Evolutionary conservation across 2,113 vertebrate genomes (phyloP).

Genomic region (Phyllostomus discolor): DNA sequence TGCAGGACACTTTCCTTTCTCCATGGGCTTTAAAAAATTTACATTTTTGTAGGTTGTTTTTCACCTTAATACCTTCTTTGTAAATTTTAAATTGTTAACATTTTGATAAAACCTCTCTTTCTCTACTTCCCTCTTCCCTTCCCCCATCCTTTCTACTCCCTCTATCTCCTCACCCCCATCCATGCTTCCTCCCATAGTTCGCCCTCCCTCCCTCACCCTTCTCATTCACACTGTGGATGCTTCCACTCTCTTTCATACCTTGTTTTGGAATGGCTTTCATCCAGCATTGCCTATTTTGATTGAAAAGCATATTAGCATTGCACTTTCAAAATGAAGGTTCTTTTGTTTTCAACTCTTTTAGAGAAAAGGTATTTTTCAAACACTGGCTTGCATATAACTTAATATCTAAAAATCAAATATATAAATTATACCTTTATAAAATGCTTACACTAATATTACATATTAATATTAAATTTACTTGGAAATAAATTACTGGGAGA

Average conservation of each 20-base stretch:
- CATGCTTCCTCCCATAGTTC: background rate
- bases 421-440: background rate
- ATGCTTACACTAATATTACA: background rate
- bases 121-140: too few species aligned
- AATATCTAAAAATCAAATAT: background rate
- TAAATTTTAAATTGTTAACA: background rate
- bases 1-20: background rate
- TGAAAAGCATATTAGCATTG: background rate
- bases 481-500: conserved; percentile 51
- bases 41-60: background rate
- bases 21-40: background rate
- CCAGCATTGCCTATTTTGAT: background rate
- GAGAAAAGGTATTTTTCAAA: background rate
- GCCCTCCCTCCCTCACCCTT: background rate
- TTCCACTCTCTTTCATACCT: background rate
- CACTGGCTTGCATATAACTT: background rate
- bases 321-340: background rate
- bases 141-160: background rate
- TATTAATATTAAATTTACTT: conserved; percentile 51
- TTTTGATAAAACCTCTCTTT: background rate
- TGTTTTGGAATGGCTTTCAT: background rate
- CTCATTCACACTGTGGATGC: background rate
- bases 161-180: background rate
- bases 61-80: background rate
- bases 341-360: background rate